Evolutionary conservation across 2,113 vertebrate species (phyloP).

Genomic region (Pluvianellus socialis): DNA sequence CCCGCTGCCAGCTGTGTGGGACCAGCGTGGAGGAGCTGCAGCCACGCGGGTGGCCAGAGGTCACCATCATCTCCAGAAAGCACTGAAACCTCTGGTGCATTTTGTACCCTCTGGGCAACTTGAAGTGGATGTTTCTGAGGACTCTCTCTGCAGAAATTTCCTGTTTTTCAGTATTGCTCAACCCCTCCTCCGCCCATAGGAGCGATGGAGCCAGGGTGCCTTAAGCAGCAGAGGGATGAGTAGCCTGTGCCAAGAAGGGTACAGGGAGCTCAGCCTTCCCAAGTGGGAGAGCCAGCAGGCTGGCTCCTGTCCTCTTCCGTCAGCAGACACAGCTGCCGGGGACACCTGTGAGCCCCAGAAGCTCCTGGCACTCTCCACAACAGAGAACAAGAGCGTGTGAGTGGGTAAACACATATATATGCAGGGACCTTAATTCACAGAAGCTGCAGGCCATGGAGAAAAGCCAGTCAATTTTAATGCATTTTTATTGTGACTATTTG

Average conservation of each 20-base stretch:
- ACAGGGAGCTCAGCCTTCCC: neutral
- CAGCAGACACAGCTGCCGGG: neutral
- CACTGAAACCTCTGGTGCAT: neutral
- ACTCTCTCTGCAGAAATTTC: neutral
- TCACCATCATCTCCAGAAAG: neutral
- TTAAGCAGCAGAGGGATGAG: neutral
- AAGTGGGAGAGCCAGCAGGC: neutral
- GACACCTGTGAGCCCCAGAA: neutral
- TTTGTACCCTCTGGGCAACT: neutral
- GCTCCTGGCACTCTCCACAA: neutral
- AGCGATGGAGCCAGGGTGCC: neutral
- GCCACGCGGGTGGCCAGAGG: fast-evolving
- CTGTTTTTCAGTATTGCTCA: conserved; percentile 6
- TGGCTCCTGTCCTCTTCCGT: neutral
- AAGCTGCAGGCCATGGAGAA: neutral
- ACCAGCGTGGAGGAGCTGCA: neutral
- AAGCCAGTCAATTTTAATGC: neutral
- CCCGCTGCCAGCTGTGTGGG: neutral
- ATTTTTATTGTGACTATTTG: neutral
- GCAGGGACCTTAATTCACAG: neutral
- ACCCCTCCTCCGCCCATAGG: neutral
- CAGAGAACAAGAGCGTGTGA: neutral
- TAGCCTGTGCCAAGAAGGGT: fast-evolving
- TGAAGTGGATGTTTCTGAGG: neutral
- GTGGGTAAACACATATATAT: neutral